Base-by-base conservation (phyloP, 1,140 invertebrate genomes). In the Marisa cornuarietis region DNA sequence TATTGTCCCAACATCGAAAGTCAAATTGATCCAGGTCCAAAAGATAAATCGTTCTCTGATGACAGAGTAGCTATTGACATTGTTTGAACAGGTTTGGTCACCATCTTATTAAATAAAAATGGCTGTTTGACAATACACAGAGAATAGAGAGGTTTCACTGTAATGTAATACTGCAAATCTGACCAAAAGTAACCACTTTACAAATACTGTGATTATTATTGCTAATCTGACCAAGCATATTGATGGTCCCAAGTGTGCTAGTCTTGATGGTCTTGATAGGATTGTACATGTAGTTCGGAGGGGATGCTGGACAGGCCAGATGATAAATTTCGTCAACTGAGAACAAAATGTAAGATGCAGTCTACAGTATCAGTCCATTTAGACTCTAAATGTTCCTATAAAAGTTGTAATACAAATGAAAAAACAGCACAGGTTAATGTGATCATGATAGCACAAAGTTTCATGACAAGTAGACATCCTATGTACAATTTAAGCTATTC, bases 251-350 rank as follows among this genome's bases (percentile, higher is more conserved):
- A 83, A 99, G 93, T 24, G 98, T 99, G 91, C 99, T 99, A 4
- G 98, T 99, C 91, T 99, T 99, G 79, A 99, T 98, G 26, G 99
- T 99, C 92, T 99, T 99, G 0, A 99, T 98, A 61, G 98, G 98
- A 93, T 99, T 99, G 86, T 97, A 95, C 98, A 99, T 99, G 88
- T 99, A 99, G 92, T 99, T 98, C 4, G 97, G 97, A 69, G 99
- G 99, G 86, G 97, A 98, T 8, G 99, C 99, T 52, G 98, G 99
- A 88, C 97, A 99, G 4, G 99, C 98, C 83, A 99, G 92, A 91
- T 99, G 98, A 92, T 99, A 99, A 88, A 99, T 99, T 92, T 99
- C 96, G 92, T 99, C 98, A 26, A 99, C 96, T 93, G 87, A 66
- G 89, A 88, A 42, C 74, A 54, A 66, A 20, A 58, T 58, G 16